Evolutionary conservation across 1,140 invertebrate species (phyloP), one percentile per base, ranked within the genome.

Genomic region (Conus ventricosus): DNA sequence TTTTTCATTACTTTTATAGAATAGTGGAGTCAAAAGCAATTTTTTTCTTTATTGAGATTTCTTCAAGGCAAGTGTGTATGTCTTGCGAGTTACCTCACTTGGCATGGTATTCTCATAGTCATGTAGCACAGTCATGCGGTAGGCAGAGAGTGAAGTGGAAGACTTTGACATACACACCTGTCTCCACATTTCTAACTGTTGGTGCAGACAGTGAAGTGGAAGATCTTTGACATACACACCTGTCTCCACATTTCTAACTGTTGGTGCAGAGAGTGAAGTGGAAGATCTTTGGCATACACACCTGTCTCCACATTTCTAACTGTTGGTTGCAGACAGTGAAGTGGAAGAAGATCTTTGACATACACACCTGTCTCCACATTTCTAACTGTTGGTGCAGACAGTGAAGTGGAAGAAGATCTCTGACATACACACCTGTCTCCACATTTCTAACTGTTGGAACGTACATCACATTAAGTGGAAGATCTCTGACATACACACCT

Each of bases 311-410:
- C 94, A 98, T 97, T 83, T 97, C 97, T 88, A 98, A 96, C 89
- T 98, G 95, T 94, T 98, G 97, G 25, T 97, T 97, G n/a, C n/a
- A n/a, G n/a, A n/a, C n/a, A n/a, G n/a, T 39, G 0, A 39, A 39
- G 39, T 39, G 39, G n/a, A n/a, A n/a, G 39, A 39, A 39, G 39
- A 39, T 39, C 39, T 39, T 39, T 39, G 39, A 39, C n/a, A 53
- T 60, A 95, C 96, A 96, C 95, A 98, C 98, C 95, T 96, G 97
- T 95, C 97, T 96, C 85, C 99, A 95, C 94, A 98, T 97, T 83
- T 97, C 97, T 88, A 98, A 96, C 89, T 98, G 95, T 94, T 98
- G 97, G 25, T 97, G n/a, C n/a, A n/a, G n/a, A n/a, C n/a, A n/a
- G n/a, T 39, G 0, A 39, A 39, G 39, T 39, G 39, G n/a, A n/a